Evolutionary conservation across 2,888 invertebrate genomes (phyloP).

Genomic region (Graphium colonna): DNA sequence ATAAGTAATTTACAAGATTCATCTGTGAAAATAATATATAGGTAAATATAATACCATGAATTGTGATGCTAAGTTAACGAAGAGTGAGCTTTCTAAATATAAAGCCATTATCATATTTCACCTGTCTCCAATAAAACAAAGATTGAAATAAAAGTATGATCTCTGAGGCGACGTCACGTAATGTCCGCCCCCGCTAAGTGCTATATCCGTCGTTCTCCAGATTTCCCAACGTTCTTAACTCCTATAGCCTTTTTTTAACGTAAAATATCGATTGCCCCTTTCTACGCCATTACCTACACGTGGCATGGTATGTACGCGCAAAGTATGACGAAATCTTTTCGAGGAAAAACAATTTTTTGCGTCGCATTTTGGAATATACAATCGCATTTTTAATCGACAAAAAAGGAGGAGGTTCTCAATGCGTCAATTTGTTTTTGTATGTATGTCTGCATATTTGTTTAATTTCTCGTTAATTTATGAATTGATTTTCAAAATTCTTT

Average conservation of each 20-base stretch:
- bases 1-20: too few relatives aligned
- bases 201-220: constrained; percentile 5
- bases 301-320: not conserved
- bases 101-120: not conserved
- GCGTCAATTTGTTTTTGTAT: too few relatives aligned
- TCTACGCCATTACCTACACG: not conserved
- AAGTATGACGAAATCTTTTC: not conserved
- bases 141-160: constrained; percentile 12
- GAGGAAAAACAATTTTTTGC: not conserved
- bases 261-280: not conserved
- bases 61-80: too few relatives aligned
- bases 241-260: constrained; percentile 1
- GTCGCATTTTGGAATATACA: too few relatives aligned
- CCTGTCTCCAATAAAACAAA: not conserved
- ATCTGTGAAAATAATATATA: too few relatives aligned
- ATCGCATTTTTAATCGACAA: too few relatives aligned
- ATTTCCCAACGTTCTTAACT: constrained; percentile 8
- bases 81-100: not conserved
- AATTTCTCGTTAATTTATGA: not conserved
- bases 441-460: too few relatives aligned
- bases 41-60: not conserved
- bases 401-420: too few relatives aligned
- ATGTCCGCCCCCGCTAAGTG: not conserved
- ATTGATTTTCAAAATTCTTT: not conserved
- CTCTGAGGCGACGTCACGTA: constrained; percentile 11